Conservation (phyloP, 2,888 invertebrate species). For the Phania funesta region DNA sequence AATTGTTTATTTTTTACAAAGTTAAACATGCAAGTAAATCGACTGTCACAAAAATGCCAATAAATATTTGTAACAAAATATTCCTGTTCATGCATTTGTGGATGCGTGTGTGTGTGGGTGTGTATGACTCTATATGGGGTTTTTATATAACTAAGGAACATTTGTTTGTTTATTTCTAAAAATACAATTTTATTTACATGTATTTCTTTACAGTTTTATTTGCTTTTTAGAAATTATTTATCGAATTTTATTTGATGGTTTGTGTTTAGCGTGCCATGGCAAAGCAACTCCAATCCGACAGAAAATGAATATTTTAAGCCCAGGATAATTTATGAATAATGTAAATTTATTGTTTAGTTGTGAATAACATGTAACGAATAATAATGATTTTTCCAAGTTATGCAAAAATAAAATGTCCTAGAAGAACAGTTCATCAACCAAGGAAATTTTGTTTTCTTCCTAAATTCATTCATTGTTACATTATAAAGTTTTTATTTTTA, state of each 20-base stretch:
- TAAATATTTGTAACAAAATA: slow-evolving; percentile 15
- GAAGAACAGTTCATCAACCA: too few relatives aligned
- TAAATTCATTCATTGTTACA: too few relatives aligned
- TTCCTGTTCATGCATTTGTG: background rate
- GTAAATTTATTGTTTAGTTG: too few relatives aligned
- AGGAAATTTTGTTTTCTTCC: background rate
- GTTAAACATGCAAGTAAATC: slow-evolving; percentile 24
- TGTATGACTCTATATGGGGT: background rate
- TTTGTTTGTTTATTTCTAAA: slow-evolving; percentile 24
- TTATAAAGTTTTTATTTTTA: too few relatives aligned
- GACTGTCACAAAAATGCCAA: slow-evolving; percentile 23
- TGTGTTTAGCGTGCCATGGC: background rate
- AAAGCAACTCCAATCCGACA: too few relatives aligned
- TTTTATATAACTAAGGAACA: background rate
- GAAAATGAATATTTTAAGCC: too few relatives aligned
- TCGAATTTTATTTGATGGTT: background rate
- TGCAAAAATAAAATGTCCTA: too few relatives aligned
- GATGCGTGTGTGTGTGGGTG: background rate
- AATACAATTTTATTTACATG: slow-evolving; percentile 20
- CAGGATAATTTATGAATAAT: too few relatives aligned
- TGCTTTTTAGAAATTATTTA: background rate
- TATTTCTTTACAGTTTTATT: background rate
- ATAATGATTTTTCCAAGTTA: too few relatives aligned
- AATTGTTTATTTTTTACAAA: background rate
- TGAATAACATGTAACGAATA: too few relatives aligned